Base-by-base conservation (phyloP, 1,140 invertebrate genomes). In the Brachystomella parvula region DNA sequence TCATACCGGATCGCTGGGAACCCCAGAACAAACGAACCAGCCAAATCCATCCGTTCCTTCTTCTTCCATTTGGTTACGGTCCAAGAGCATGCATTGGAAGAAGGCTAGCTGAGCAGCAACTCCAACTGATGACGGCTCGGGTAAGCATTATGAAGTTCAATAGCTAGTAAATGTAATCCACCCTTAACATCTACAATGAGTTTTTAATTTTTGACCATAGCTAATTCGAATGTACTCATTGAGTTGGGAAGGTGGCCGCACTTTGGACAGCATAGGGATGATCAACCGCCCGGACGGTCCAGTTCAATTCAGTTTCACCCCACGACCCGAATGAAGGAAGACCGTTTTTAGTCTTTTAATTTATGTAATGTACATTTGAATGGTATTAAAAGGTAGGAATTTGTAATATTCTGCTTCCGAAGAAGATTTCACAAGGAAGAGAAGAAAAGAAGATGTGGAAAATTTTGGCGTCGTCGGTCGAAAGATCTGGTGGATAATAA, bases 51-150 rank as follows among this genome's bases (percentile, higher is more conserved):
- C 91, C 91, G 0, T 94, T 87, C 76, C 77, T 90, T 1, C 81
- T 87, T 2, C 75, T 95, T 49, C 92, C 93, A 0, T 96, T 96
- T 79, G 92, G 93, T 0, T 89, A 92, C 77, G 94, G 94, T 0
- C 83, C 88, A 28, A 80, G 94, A 65, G 83, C 88, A 12, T 96
- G 94, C 72, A 90, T 95, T 57, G 93, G 92, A 1, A 81, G 89
- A 74, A 81, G 91, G 75, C 80, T 96, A 56, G 92, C 92, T 6
- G 90, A 95, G 75, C 91, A 94, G 77, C 91, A 91, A 77, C 86
- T 95, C 74, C 83, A 86, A 69, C 81, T 89, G 21, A 80, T 89
- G n/a, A 73, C 92, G 6, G 78, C 92, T 35, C 84, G 85, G 77
- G 90, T 92, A 83, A 78, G 80, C 78, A 61, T 47, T 58, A 56